Conservation (phyloP, 92 coral and sea anemone genomes). For the Epizoanthus scotinus region DNA sequence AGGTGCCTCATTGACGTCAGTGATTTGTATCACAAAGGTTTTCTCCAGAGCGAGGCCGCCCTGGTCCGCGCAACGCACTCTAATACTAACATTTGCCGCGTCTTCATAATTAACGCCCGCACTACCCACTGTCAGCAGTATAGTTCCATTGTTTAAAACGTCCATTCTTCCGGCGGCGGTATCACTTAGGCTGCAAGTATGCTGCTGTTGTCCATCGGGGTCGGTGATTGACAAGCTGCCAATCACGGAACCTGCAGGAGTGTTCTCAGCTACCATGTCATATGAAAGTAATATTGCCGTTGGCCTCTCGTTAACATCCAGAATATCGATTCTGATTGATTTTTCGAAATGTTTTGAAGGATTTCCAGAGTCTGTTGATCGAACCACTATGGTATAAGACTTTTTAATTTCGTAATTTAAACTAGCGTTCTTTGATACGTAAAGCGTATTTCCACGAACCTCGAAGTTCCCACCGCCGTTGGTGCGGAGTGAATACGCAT, state of each 20-base stretch:
- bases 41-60: conserved; percentile 57
- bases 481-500: conserved; percentile 58
- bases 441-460: conserved; percentile 75
- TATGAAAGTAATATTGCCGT: conserved; percentile 66
- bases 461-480: conserved; percentile 69
- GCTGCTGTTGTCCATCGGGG: conserved; percentile 78
- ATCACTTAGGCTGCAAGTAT: conserved; percentile 65
- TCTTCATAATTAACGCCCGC: conserved; percentile 84
- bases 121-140: conserved; percentile 72
- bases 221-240: conserved; percentile 78
- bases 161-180: conserved; percentile 76
- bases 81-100: conserved; percentile 44
- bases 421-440: conserved; percentile 63
- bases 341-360: conserved; percentile 64
- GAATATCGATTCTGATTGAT: conserved; percentile 55
- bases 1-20: conserved; percentile 88
- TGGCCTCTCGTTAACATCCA: conserved; percentile 84
- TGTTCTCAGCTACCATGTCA: conserved; percentile 58
- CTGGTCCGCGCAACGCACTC: conserved; percentile 80
- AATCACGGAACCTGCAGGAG: conserved; percentile 68
- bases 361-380: conserved; percentile 81
- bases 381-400: conserved; percentile 57
- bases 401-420: conserved; percentile 70
- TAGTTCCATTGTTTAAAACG: conserved; percentile 22
- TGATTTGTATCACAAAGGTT: conserved; percentile 55